These are phyloP conservation scores for Drosophila albomicans DNA, from an alignment of 1,140 invertebrate species.

Conservation along the genomic window DNA sequence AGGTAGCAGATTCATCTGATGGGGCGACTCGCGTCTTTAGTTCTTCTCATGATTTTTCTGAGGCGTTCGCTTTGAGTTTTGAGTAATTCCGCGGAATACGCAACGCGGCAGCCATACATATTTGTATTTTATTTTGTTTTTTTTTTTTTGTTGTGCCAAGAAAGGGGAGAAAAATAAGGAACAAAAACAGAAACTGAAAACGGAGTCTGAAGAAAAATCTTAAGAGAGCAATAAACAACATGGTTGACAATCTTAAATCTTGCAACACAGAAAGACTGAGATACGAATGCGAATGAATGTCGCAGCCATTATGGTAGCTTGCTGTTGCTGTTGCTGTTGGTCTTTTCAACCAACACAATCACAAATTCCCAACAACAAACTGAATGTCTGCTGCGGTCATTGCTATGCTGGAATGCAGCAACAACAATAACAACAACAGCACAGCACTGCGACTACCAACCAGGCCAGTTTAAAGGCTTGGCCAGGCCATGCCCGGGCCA, in stretches of 20 bases:
- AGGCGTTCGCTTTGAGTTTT: conserved; percentile 52
- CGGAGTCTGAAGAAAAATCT: conserved; percentile 67
- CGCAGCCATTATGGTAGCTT: conserved; percentile 77
- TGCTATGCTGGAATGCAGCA: conserved; percentile 78
- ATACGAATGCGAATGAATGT: conserved; percentile 80
- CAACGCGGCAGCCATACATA: conserved; percentile 39
- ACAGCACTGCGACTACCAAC: neutral
- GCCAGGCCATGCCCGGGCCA: conserved; percentile 38
- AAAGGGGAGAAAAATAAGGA: conserved; percentile 12
- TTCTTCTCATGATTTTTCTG: conserved; percentile 54
- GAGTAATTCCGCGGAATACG: conserved; percentile 74
- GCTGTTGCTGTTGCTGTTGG: conserved; percentile 38
- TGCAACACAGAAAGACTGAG: conserved; percentile 56
- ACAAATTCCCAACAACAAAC: conserved; percentile 42
- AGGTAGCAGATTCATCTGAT: conserved; percentile 48
- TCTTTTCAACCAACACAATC: conserved; percentile 58
- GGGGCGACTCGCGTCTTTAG: conserved; percentile 36
- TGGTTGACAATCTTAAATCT: conserved; percentile 84
- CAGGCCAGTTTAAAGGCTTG: conserved; percentile 75
- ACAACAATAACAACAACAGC: conserved; percentile 19
- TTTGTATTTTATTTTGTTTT: conserved; percentile 12
- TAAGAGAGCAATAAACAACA: conserved; percentile 82
- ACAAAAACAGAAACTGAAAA: conserved; percentile 42
- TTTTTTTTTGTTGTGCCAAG: neutral
- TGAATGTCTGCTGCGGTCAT: conserved; percentile 77